These are phyloP conservation scores for Argyrosomus regius DNA, from an alignment of 2,797 vertebrate genomes.

Conservation along the genomic window DNA sequence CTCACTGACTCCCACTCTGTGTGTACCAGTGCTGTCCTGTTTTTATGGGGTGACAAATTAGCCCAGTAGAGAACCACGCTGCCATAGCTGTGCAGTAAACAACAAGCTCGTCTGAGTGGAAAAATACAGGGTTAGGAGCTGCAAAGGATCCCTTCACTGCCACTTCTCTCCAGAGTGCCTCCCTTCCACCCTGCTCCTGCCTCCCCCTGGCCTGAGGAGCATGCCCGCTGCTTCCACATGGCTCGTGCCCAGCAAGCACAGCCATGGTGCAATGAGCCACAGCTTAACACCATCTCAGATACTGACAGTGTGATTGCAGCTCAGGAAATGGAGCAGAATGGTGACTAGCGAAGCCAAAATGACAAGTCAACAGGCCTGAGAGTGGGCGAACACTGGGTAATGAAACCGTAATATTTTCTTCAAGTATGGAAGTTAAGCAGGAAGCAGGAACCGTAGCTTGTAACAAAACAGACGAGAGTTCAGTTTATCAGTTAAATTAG, in stretches of 20 bases:
- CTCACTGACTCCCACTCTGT: slow-evolving; percentile 57
- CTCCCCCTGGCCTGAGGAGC: slow-evolving; percentile 61
- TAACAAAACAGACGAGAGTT: neutral
- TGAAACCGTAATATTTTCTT: slow-evolving; percentile 62
- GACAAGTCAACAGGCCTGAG: slow-evolving; percentile 77
- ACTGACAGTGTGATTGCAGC: slow-evolving; percentile 76
- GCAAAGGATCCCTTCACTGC: slow-evolving; percentile 46
- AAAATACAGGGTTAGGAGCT: slow-evolving; percentile 64
- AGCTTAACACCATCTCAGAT: slow-evolving; percentile 78
- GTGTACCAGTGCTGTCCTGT: slow-evolving; percentile 63
- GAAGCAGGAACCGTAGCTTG: slow-evolving; percentile 8
- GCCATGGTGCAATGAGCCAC: slow-evolving; percentile 77
- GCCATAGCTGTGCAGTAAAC: slow-evolving; percentile 71
- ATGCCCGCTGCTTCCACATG: slow-evolving; percentile 72
- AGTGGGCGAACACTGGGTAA: slow-evolving; percentile 69
- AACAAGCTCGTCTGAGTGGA: slow-evolving; percentile 69
- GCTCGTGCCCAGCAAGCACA: slow-evolving; percentile 74
- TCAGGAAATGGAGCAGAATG: slow-evolving; percentile 78
- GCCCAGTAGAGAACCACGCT: slow-evolving; percentile 61
- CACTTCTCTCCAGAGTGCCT: slow-evolving; percentile 38
- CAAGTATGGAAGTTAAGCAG: slow-evolving; percentile 40
- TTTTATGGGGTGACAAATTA: slow-evolving; percentile 79
- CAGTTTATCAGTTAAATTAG: slow-evolving; percentile 13
- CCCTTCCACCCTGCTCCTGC: slow-evolving; percentile 35
- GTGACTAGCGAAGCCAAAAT: slow-evolving; percentile 69